These are phyloP conservation scores for Brachionus manjavacas DNA, from an alignment of 1,140 invertebrate genomes.

Conservation along the genomic window DNA sequence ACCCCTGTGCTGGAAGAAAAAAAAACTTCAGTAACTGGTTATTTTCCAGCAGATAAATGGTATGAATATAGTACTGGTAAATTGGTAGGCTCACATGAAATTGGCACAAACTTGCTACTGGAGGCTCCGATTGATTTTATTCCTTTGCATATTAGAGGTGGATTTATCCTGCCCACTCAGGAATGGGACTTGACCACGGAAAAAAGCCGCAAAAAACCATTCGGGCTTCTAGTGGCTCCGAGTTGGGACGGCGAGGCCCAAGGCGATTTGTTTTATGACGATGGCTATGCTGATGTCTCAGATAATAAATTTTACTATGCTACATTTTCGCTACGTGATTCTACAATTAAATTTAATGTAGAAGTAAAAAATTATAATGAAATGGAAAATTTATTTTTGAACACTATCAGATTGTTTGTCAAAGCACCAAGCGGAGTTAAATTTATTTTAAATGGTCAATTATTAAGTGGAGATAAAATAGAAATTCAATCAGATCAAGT, in stretches of 20 bases:
- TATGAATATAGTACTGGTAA: constrained; percentile 56
- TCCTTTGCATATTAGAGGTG: constrained; percentile 56
- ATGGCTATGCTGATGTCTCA: constrained; percentile 21
- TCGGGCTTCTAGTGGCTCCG: constrained; percentile 41
- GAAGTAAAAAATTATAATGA: background rate
- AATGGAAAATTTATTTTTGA: constrained; percentile 8
- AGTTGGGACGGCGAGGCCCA: constrained; percentile 17
- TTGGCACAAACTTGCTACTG: constrained; percentile 43
- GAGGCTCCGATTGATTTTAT: constrained; percentile 48
- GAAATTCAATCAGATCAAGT: background rate
- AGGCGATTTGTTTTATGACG: constrained; percentile 45
- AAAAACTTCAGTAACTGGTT: constrained; percentile 43
- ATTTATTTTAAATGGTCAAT: background rate
- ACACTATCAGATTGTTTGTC: constrained; percentile 7
- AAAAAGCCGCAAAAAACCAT: constrained; percentile 42
- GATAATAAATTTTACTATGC: constrained; percentile 20
- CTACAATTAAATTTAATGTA: constrained; percentile 2
- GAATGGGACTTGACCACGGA: constrained; percentile 52
- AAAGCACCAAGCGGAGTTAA: background rate
- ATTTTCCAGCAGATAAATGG: constrained; percentile 56
- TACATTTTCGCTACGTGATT: background rate
- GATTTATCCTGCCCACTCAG: constrained; percentile 56
- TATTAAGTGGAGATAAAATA: background rate
- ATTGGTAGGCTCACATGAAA: background rate
- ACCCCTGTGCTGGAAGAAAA: constrained; percentile 62